These are phyloP conservation scores for Megastigmus dorsalis DNA, from an alignment of 2,888 invertebrate genomes.

Conservation along the genomic window DNA sequence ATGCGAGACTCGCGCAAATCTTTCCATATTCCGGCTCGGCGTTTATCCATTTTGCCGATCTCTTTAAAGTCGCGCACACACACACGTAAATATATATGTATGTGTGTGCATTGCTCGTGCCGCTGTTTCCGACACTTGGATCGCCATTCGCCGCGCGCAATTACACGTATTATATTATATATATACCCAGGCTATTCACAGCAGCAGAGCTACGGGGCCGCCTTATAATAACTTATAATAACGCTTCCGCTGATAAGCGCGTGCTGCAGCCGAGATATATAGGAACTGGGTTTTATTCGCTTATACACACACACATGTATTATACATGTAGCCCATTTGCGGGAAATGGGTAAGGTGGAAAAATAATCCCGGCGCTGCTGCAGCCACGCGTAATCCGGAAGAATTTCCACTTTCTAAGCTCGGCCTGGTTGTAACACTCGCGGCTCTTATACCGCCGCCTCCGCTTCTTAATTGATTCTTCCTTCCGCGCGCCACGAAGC, in stretches of 20 bases:
- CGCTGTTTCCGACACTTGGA: background rate
- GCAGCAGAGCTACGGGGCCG: too few relatives aligned
- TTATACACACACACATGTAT: background rate
- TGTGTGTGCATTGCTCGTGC: background rate
- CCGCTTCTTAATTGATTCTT: slow-evolving; percentile 49
- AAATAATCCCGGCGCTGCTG: slow-evolving; percentile 25
- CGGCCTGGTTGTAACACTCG: background rate
- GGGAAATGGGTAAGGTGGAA: slow-evolving; percentile 40
- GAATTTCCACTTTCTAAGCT: slow-evolving; percentile 50
- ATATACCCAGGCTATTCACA: too few relatives aligned
- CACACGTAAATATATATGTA: too few relatives aligned
- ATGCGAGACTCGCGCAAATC: too few relatives aligned
- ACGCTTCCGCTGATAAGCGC: slow-evolving; percentile 30
- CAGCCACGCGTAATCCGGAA: slow-evolving; percentile 37
- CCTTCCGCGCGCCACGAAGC: slow-evolving; percentile 25
- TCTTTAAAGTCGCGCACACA: too few relatives aligned
- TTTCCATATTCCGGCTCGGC: too few relatives aligned
- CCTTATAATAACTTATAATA: slow-evolving; percentile 15
- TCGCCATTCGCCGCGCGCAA: background rate
- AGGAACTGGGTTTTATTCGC: background rate
- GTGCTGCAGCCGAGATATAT: background rate
- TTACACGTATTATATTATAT: background rate
- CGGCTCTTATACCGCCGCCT: background rate
- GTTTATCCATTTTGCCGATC: background rate
- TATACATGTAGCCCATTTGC: background rate